These are phyloP conservation scores for Ctenomys sociabilis DNA, from an alignment of 2,113 vertebrate species.

Conservation along the genomic window DNA sequence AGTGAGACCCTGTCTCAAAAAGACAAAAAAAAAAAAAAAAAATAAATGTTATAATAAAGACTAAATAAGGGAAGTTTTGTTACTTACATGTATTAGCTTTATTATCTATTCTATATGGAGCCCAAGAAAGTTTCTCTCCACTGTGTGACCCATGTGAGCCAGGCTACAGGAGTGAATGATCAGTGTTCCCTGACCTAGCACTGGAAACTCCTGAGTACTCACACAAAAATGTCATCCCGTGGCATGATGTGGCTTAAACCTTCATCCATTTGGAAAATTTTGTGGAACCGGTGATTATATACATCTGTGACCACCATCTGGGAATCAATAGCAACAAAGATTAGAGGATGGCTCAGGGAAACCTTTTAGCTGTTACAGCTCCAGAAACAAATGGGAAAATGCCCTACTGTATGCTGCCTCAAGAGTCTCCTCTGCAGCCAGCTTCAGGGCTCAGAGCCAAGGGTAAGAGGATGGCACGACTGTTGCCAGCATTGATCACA, in stretches of 20 bases:
- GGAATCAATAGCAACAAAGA: constrained; percentile 75
- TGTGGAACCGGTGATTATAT: constrained; percentile 98
- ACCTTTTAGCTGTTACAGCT: neutral
- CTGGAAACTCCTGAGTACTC: constrained; percentile 82
- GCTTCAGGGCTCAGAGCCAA: neutral
- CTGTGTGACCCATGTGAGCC: neutral
- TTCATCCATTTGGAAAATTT: constrained; percentile 96
- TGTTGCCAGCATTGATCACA: neutral
- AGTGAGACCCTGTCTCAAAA: neutral
- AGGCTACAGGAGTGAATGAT: neutral
- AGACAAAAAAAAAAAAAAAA: too few species aligned
- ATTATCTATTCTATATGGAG: neutral
- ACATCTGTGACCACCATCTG: constrained; percentile 99
- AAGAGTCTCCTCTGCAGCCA: neutral
- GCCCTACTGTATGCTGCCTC: neutral
- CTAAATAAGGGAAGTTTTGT: neutral
- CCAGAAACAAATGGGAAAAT: neutral
- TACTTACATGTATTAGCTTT: neutral
- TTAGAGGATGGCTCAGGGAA: neutral
- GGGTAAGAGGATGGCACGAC: neutral
- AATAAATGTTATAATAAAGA: neutral
- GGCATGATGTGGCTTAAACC: constrained; percentile 96
- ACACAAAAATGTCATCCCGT: constrained; percentile 98
- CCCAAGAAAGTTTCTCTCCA: neutral
- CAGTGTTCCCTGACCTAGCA: neutral